phyloP scores from a whole-genome alignment of 2,888 invertebrate species.

The Nysson spinosus region DNA sequence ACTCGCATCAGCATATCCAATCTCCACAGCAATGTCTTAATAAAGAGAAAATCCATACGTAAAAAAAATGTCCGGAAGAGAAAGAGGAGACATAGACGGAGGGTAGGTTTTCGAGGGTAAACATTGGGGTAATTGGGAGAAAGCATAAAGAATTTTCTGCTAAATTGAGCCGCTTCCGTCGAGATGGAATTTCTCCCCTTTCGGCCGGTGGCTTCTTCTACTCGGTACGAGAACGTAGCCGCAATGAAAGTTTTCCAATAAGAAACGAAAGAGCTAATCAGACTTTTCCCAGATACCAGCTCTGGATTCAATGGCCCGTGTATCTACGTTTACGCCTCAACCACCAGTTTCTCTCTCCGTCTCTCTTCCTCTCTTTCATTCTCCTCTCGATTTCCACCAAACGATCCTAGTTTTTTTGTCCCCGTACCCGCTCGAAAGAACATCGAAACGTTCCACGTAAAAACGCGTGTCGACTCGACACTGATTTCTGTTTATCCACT shows the following conservation, averaged over 20 bases:
- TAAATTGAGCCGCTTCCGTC: slow-evolving; percentile 67
- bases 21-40: slow-evolving; percentile 27
- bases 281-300: slow-evolving; percentile 64
- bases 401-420: not conserved
- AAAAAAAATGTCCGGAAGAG: not conserved
- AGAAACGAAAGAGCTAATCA: slow-evolving; percentile 71
- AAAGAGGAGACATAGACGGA: slow-evolving; percentile 1
- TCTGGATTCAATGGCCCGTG: slow-evolving; percentile 67
- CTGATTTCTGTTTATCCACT: not conserved
- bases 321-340: slow-evolving; percentile 45
- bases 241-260: slow-evolving; percentile 70
- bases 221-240: slow-evolving; percentile 31
- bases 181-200: slow-evolving; percentile 65
- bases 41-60: slow-evolving; percentile 36
- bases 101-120: slow-evolving; percentile 54
- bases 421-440: not conserved
- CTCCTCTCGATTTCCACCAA: not conserved
- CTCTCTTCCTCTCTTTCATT: not conserved
- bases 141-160: slow-evolving; percentile 70
- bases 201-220: slow-evolving; percentile 19
- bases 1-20: not conserved
- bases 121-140: slow-evolving; percentile 63
- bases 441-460: not conserved
- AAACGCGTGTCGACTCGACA: not conserved
- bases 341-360: slow-evolving; percentile 23